Base-by-base conservation (phyloP, 2,888 invertebrate species). In the Caradrina clavipalpis region DNA sequence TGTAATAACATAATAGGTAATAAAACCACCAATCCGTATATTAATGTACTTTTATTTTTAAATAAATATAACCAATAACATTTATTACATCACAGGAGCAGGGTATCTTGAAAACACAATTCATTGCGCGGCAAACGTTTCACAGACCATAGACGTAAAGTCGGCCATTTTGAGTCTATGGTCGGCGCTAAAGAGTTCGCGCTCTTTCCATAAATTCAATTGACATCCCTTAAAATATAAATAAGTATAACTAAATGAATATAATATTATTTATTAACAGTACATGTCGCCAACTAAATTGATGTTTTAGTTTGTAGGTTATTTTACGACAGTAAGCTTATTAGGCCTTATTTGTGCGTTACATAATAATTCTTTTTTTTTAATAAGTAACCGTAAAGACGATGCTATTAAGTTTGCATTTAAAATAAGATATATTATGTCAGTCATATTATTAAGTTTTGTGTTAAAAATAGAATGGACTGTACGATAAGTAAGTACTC, bases 31-130 rank as follows among this genome's bases (percentile, higher is more conserved):
- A 5, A 45, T 90, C 85, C 90, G 92, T 94, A 94, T 94, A 95
- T 94, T 95, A 95, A 94, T 94, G 94, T 95, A 94, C 87, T 95
- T 95, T 96, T 95, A 94, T 95, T 95, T 93, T 95, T 92, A 95
- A 96, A 95, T 95, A 95, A 96, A 95, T 95, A 96, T 95, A 95
- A 96, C 95, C 95, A 95, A 96, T 96, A 95, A 96, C 95, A 95
- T 95, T 95, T 95, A 95, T 95, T 95, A 95, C 94, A 96, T 96
- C 96, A 96, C 96, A 96, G 96, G 96, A 95, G 94, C 91, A 92
- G 95, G 95, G 95, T 95, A 95, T 92, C 91, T 92, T 95, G 92
- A 94, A 93, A 95, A 95, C 95, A 95, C 93, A 95, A 94, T 92
- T 90, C 90, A 90, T 90, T 90, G 90, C 90, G 88, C 89, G 86